Percentiles rank a stretch among this genome's conserved stretches.
Evolutionary conservation across 2,888 invertebrate genomes (phyloP).

Genomic region (Pseudoips prasinana): DNA sequence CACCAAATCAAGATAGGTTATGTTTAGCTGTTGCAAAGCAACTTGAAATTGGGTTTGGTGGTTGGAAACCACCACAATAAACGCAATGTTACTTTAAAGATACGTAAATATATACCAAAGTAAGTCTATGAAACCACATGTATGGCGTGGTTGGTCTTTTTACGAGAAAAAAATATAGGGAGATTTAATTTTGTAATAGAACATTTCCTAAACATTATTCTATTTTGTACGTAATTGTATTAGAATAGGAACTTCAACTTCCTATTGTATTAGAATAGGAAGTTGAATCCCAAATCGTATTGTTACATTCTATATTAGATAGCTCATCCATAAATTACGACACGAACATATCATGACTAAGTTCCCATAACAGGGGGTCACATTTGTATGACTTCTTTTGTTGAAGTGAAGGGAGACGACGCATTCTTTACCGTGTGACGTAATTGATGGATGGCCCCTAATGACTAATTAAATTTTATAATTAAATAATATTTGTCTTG

Average conservation of each 20-base stretch:
- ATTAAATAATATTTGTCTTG: no score
- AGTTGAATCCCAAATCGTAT: no score
- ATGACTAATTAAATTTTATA: no score
- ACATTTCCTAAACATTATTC: slow-evolving; percentile 21
- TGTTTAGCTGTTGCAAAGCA: slow-evolving; percentile 91
- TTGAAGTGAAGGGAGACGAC: no score
- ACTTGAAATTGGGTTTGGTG: slow-evolving; percentile 90
- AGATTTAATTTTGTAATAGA: slow-evolving; percentile 13
- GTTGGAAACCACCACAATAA: slow-evolving; percentile 85
- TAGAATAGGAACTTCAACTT: slow-evolving; percentile 29
- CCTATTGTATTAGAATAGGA: slow-evolving; percentile 29
- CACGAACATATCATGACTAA: no score
- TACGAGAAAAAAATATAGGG: slow-evolving; percentile 26
- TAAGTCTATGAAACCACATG: slow-evolving; percentile 43
- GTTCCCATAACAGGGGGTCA: no score
- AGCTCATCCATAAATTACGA: no score
- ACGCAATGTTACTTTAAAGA: background rate
- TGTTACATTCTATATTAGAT: no score
- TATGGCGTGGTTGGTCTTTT: slow-evolving; percentile 55
- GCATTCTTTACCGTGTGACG: no score
- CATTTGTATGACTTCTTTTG: no score
- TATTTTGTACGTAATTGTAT: slow-evolving; percentile 36
- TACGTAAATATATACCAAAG: slow-evolving; percentile 1
- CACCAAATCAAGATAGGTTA: slow-evolving; percentile 88
- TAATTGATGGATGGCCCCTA: no score